These are phyloP conservation scores for Venturia canescens DNA, from an alignment of 1,140 invertebrate genomes.

Conservation along the genomic window DNA sequence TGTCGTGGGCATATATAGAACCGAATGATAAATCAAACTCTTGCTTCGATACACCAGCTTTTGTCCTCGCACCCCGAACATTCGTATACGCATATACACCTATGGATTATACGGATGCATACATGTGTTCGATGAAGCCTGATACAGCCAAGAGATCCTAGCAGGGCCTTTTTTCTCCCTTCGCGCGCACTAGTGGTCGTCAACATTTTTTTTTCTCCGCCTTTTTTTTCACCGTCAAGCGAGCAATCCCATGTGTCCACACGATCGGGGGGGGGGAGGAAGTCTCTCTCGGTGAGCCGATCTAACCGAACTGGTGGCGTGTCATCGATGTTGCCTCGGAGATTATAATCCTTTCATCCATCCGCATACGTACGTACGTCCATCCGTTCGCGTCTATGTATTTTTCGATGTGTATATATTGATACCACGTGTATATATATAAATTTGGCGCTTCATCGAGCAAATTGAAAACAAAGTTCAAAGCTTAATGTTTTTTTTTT, in stretches of 20 bases:
- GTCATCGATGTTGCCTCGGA: conserved; percentile 49
- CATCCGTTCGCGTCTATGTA: conserved; percentile 17
- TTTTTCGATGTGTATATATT: conserved; percentile 32
- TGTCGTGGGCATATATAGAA: conserved; percentile 46
- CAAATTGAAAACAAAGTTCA: conserved; percentile 46
- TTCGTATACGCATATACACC: conserved; percentile 22
- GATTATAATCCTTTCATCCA: conserved; percentile 39
- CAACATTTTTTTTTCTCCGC: conserved; percentile 37
- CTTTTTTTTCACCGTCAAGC: conserved; percentile 33
- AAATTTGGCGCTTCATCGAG: conserved; percentile 41
- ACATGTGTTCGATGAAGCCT: background rate
- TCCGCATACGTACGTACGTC: background rate
- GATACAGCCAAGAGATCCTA: conserved; percentile 43
- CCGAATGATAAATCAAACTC: conserved; percentile 76
- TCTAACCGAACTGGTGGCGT: conserved; percentile 35
- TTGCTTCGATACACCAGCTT: conserved; percentile 70
- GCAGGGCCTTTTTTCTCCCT: conserved; percentile 54
- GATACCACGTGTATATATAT: background rate
- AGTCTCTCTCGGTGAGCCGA: conserved; percentile 30
- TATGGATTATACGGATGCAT: background rate
- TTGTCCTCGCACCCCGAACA: conserved; percentile 70
- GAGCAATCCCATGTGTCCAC: conserved; percentile 46
- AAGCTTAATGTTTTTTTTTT: conserved; percentile 28
- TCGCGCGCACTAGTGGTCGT: conserved; percentile 50
- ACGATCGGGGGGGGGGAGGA: background rate